A percentile compares a stretch with the other conserved stretches of the same genome.
Conservation (phyloP, 2,888 invertebrate species). For the Yponomeuta malinellus region DNA sequence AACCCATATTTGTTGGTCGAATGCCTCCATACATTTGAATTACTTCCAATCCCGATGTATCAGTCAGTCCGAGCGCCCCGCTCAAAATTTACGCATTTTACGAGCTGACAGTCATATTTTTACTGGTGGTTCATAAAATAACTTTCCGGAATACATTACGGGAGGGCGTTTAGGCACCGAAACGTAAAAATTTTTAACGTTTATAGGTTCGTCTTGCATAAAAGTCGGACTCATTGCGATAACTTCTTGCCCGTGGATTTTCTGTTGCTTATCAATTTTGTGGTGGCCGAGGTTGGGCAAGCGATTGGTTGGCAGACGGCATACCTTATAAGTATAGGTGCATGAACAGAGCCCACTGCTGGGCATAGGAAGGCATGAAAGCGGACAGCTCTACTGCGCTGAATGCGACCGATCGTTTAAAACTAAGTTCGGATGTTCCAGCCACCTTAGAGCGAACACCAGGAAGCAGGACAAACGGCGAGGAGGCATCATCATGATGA, state of each 20-base stretch:
- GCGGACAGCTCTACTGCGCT: no score
- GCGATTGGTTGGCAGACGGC: no score
- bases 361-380: no score
- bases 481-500: no score
- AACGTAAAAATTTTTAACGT: constrained; percentile 59
- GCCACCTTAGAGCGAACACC: no score
- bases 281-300: not conserved
- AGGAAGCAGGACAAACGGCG: no score
- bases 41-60: not conserved
- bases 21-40: no score
- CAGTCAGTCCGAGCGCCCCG: not conserved
- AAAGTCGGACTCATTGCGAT: constrained; percentile 29
- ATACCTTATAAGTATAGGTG: no score
- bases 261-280: not conserved
- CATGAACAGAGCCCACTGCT: no score
- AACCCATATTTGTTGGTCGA: no score
- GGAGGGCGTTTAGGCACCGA: constrained; percentile 40
- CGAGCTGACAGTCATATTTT: constrained; percentile 60
- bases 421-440: no score
- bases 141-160: constrained; percentile 63
- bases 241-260: not conserved
- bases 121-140: constrained; percentile 67
- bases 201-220: constrained; percentile 63
- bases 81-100: constrained; percentile 56
- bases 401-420: no score